Evolutionary conservation across 2,113 vertebrate species (phyloP).

Genomic region (Podarcis raffonei): DNA sequence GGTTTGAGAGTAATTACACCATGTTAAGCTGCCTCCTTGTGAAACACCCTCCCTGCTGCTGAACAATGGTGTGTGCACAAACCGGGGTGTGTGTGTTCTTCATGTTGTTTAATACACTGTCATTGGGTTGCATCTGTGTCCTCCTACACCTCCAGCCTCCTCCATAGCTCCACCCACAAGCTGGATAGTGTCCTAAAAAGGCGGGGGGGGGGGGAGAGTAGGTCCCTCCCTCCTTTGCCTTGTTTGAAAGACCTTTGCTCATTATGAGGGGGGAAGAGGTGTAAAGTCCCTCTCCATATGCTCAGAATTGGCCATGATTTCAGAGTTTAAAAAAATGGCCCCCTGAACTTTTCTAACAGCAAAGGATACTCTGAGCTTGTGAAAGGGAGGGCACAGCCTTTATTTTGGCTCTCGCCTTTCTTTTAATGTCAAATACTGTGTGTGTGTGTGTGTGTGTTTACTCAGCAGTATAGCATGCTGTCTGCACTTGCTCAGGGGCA

Average conservation of each 20-base stretch:
- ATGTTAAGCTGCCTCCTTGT: neutral
- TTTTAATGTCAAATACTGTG: neutral
- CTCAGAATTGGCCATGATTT: neutral
- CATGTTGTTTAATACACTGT: neutral
- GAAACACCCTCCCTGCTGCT: neutral
- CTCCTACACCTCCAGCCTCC: neutral
- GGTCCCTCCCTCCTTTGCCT: neutral
- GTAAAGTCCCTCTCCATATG: neutral
- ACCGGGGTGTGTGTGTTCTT: neutral
- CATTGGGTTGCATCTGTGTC: neutral
- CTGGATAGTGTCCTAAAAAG: neutral
- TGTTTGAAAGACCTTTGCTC: neutral
- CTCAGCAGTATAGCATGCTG: neutral
- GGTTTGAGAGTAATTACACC: neutral
- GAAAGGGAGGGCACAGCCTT: neutral
- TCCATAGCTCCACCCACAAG: neutral
- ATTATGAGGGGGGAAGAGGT: too few relatives aligned
- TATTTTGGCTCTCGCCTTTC: neutral
- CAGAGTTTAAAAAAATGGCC: neutral
- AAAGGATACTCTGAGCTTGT: too few relatives aligned
- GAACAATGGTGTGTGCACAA: neutral
- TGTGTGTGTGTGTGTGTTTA: neutral
- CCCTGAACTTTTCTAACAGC: too few relatives aligned
- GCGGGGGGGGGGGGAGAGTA: too few relatives aligned
- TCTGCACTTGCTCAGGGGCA: neutral